Base-by-base conservation (phyloP, 2,797 vertebrate species). In the Dendrocincla fuliginosa region DNA sequence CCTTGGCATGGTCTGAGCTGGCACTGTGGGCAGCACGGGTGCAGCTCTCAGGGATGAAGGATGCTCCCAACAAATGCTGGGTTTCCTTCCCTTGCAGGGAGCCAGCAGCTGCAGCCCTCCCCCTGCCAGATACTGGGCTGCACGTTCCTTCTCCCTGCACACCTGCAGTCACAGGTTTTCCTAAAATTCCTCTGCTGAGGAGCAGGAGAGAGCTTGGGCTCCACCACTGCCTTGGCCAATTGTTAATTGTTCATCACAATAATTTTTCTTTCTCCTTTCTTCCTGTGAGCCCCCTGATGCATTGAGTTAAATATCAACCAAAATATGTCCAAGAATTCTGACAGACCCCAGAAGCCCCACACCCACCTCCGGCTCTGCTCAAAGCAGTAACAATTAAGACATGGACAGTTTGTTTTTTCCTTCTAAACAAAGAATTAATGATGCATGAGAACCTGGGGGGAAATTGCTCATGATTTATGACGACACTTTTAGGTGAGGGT, bases 381-480 rank as follows among this genome's bases (percentile, higher is more conserved):
- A 61, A 87, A 97, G 96, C 37, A 14, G 70, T 86, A 95, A 95
- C 95, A 97, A 97, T 98, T 97, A 97, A 96, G 95, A 77, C 61
- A 87, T 11, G 97, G 97, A 95, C 97, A 96, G 95, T 96, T 95
- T 96, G 89, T 88, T 93, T 96, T 97, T 57, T 44, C 15, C 53
- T 88, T 88, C 90, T 89, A 89, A 94, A 87, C 87, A 93, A 97
- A 96, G 89, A 97, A 96, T 97, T 96, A 98, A 97, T 96, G 96
- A 94, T 94, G 96, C 96, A 49, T 93, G 93, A 95, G 95, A 95
- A 87, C 84, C 65, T 13, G 82, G 78, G 84, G 82, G 84, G 55
- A 95, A 92, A 93, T 75, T 76, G 94, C 96, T 96, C 90, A 87
- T 96, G 93, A 97, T 97, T 97, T 96, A 95, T 92, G 96, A 95